Evolutionary conservation across 2,797 vertebrate species (phyloP).

Genomic region (Chrysocyon brachyurus): DNA sequence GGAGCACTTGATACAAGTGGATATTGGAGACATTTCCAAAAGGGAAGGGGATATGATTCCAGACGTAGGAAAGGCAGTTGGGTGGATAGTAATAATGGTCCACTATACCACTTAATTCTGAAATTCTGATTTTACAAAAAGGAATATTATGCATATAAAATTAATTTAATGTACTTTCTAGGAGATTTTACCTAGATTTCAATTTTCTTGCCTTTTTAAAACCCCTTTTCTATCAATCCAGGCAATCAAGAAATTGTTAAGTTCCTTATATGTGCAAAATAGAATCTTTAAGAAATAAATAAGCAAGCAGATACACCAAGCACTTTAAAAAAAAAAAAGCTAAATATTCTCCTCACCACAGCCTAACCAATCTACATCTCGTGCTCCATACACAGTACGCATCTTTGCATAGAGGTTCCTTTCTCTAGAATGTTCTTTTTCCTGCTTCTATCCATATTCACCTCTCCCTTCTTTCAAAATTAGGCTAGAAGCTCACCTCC

Average conservation of each 20-base stretch:
- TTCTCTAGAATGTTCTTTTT: neutral
- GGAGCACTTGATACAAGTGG: neutral
- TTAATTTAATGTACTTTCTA: neutral
- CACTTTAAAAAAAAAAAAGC: neutral
- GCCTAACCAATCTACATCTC: neutral
- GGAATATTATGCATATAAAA: neutral
- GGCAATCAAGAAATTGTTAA: slow-evolving; percentile 36
- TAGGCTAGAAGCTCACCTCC: neutral
- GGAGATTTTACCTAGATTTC: neutral
- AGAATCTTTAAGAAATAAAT: neutral
- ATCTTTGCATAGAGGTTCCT: neutral
- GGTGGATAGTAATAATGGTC: neutral
- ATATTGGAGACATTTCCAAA: neutral
- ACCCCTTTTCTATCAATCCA: neutral
- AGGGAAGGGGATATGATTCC: neutral
- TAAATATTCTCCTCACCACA: neutral
- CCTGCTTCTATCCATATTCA: neutral
- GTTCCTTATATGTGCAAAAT: neutral
- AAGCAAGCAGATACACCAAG: neutral
- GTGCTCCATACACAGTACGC: neutral
- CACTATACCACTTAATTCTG: neutral
- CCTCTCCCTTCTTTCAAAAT: neutral
- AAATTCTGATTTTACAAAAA: neutral
- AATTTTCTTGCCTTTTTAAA: neutral
- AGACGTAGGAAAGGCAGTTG: neutral